phyloP scores from a whole-genome alignment of 1,140 invertebrate species.

The Scylla paramamosain region DNA sequence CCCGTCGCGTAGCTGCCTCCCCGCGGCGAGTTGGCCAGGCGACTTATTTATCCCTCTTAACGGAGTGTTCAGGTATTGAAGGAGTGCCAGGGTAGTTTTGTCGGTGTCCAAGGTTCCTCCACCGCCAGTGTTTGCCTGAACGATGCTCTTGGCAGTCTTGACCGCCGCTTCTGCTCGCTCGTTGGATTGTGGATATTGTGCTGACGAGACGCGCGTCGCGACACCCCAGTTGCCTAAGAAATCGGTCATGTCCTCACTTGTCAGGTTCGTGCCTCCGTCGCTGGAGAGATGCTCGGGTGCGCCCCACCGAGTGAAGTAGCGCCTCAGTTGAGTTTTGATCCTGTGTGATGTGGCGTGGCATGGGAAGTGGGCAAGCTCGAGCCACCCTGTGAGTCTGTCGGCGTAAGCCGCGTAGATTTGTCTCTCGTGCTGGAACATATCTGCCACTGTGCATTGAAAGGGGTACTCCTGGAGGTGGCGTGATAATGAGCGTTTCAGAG shows the following conservation, averaged over 20 bases:
- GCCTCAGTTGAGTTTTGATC: neutral
- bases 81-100: no score
- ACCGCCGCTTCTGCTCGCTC: neutral
- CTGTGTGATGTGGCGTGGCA: neutral
- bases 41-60: neutral
- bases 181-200: neutral
- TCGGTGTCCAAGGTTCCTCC: no score
- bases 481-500: neutral
- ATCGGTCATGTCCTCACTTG: no score
- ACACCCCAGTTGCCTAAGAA: neutral
- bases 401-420: no score
- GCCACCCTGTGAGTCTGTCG: no score
- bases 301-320: neutral
- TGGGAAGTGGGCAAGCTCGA: neutral
- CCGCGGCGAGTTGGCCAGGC: neutral
- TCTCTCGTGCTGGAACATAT: no score
- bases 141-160: no score
- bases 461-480: slow-evolving; percentile 31
- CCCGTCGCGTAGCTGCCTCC: neutral
- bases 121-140: no score
- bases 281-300: neutral
- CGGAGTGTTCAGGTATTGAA: no score
- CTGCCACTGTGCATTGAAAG: neutral
- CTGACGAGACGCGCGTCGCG: neutral
- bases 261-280: neutral